Conservation (phyloP, 2,888 invertebrate species). For the Dynastes tityus region DNA sequence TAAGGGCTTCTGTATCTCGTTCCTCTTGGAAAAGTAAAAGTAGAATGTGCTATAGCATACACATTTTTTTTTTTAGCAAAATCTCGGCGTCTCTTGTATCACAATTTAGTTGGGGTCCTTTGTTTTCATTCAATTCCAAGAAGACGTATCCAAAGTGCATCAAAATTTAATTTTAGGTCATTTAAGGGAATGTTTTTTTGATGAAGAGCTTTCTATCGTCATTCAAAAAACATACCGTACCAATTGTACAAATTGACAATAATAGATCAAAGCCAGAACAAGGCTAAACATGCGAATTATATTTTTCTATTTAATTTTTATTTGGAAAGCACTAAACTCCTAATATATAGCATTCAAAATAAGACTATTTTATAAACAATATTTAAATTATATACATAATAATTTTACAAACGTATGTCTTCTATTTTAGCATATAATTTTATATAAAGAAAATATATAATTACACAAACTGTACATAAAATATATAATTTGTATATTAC, state of each 20-base stretch:
- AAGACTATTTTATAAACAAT: constrained; percentile 1
- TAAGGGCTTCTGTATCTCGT: too few relatives aligned
- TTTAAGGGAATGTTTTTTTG: too few relatives aligned
- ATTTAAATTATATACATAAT: neutral
- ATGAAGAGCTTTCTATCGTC: neutral
- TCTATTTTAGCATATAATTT: neutral
- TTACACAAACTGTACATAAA: neutral
- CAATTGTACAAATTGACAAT: too few relatives aligned
- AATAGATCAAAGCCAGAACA: neutral
- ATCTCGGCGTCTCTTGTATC: too few relatives aligned
- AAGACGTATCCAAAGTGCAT: too few relatives aligned
- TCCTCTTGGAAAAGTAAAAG: too few relatives aligned
- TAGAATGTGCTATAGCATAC: too few relatives aligned
- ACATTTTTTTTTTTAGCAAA: too few relatives aligned
- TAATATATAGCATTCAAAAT: neutral
- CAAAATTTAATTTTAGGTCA: too few relatives aligned
- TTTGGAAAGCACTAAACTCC: neutral
- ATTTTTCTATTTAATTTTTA: neutral
- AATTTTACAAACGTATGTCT: constrained; percentile 12
- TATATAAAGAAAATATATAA: neutral
- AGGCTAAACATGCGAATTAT: neutral
- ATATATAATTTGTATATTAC: constrained; percentile 1
- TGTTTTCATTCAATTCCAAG: too few relatives aligned
- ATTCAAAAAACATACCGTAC: neutral
- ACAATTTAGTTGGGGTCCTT: too few relatives aligned